Conservation (phyloP, 2,113 vertebrate species). For the Motacilla alba region DNA sequence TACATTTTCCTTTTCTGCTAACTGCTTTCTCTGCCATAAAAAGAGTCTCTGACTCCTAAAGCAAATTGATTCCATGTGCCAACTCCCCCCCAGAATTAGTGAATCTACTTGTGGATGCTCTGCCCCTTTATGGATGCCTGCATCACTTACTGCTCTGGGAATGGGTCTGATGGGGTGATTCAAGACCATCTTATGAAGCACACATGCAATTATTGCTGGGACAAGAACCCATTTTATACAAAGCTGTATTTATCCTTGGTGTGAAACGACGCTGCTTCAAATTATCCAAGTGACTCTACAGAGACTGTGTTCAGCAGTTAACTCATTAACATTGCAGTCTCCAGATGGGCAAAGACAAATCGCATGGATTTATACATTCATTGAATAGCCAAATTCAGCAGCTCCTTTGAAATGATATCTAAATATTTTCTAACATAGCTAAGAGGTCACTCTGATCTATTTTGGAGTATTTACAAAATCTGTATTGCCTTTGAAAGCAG, state of each 20-base stretch:
- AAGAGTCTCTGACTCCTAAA: neutral
- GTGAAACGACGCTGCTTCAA: conserved; percentile 13
- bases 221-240: conserved; percentile 29
- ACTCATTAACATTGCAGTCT: conserved; percentile 40
- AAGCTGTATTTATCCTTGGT: conserved; percentile 50
- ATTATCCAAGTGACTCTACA: conserved; percentile 22
- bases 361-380: neutral
- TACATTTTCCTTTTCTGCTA: conserved; percentile 1
- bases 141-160: conserved; percentile 23
- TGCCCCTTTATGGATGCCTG: neutral
- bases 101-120: neutral
- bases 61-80: conserved; percentile 33
- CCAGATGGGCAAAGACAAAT: conserved; percentile 12
- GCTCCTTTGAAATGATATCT: conserved; percentile 5
- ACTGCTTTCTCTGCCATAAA: conserved; percentile 22
- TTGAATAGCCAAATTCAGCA: conserved; percentile 15
- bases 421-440: conserved; percentile 42
- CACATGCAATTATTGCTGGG: conserved; percentile 43
- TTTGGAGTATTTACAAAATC: neutral
- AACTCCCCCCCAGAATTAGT: neutral
- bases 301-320: conserved; percentile 44
- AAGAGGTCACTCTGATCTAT: neutral
- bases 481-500: neutral
- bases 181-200: neutral
- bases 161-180: conserved; percentile 21